Conservation (phyloP, 2,113 vertebrate species). For the Cololabis saira region DNA sequence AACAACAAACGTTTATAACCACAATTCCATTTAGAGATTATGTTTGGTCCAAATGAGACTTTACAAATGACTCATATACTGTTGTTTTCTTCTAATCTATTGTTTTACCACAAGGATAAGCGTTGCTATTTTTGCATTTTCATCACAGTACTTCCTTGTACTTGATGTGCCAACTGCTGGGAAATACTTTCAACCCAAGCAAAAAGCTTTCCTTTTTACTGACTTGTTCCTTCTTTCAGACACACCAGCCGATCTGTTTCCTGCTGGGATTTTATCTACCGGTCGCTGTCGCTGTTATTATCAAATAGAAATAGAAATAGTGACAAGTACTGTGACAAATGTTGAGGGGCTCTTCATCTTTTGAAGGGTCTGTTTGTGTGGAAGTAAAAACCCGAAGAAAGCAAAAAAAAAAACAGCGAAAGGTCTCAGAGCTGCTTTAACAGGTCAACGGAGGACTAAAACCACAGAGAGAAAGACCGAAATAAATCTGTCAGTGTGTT, state of each 20-base stretch:
- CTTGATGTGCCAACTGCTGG: not conserved
- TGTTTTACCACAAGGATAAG: not conserved
- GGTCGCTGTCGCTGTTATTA: too few species aligned
- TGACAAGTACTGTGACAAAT: not conserved
- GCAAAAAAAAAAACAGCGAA: not conserved
- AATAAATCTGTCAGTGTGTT: conserved; percentile 26
- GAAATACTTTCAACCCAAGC: not conserved
- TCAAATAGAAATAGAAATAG: not conserved
- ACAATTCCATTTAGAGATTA: not conserved
- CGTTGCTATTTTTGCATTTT: not conserved
- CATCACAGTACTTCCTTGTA: conserved; percentile 6
- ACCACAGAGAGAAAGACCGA: conserved; percentile 2
- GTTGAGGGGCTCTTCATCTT: not conserved
- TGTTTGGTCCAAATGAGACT: too few species aligned
- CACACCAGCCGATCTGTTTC: not conserved
- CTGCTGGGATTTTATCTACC: not conserved
- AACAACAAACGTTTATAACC: not conserved
- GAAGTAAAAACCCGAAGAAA: not conserved
- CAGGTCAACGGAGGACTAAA: conserved; percentile 32
- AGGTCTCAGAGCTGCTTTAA: not conserved
- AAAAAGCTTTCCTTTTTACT: not conserved
- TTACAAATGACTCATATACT: not conserved
- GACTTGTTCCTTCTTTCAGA: not conserved
- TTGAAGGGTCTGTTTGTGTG: not conserved
- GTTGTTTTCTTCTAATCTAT: not conserved